phyloP scores from a whole-genome alignment of 2,888 invertebrate genomes.

The Spicauda simplicius region DNA sequence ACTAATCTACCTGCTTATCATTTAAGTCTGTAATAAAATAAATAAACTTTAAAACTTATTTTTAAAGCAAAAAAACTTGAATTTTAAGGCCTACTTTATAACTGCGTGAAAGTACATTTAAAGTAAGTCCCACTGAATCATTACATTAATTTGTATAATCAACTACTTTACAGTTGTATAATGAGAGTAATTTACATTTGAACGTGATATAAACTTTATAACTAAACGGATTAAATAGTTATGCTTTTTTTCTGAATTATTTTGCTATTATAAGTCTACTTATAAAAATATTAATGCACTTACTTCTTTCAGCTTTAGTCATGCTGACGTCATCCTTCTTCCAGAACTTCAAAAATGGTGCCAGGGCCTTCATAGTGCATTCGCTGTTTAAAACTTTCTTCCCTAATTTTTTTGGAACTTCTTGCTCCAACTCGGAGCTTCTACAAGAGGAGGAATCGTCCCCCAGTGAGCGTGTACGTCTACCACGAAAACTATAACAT shows the following conservation, averaged over 20 bases:
- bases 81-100: no score
- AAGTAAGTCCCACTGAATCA: no score
- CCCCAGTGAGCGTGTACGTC: constrained; percentile 69
- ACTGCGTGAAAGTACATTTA: no score
- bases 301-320: constrained; percentile 91
- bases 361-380: constrained; percentile 81
- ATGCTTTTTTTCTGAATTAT: no score
- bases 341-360: constrained; percentile 88
- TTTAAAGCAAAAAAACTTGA: no score
- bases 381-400: constrained; percentile 70
- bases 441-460: constrained; percentile 80
- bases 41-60: background rate
- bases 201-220: no score
- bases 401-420: constrained; percentile 70
- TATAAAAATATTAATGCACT: constrained; percentile 56
- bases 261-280: no score
- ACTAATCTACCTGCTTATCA: background rate
- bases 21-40: background rate
- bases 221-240: no score
- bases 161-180: no score
- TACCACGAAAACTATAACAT: constrained; percentile 74
- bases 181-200: no score
- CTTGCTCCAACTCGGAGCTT: constrained; percentile 80
- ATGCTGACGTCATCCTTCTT: constrained; percentile 89
- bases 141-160: no score